Conservation (phyloP, 2,113 vertebrate species). For the Engystomops pustulosus region DNA sequence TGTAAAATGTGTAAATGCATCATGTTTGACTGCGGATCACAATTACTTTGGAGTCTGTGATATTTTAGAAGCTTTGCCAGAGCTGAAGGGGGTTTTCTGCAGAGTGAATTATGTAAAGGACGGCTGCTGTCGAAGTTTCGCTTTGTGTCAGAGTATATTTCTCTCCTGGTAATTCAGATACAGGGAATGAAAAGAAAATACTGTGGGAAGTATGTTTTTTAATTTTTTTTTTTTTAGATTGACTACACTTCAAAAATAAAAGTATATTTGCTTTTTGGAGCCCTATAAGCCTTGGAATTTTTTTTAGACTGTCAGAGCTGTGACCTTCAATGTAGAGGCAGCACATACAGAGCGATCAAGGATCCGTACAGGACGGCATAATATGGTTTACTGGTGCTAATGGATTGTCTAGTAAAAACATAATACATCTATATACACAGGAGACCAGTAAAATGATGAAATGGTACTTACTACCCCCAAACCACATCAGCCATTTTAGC, state of each 20-base stretch:
- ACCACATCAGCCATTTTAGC: too few relatives aligned
- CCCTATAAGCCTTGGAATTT: background rate
- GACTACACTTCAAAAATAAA: background rate
- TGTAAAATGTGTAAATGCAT: constrained; percentile 1
- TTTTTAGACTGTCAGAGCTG: too few relatives aligned
- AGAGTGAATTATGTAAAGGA: constrained; percentile 16
- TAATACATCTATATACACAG: too few relatives aligned
- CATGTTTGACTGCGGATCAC: constrained; percentile 1
- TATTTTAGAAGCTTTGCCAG: constrained; percentile 16
- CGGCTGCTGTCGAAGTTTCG: background rate
- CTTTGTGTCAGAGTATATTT: background rate
- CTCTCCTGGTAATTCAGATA: background rate
- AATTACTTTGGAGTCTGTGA: constrained; percentile 3
- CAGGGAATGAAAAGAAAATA: background rate
- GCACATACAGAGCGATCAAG: too few relatives aligned
- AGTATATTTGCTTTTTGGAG: background rate
- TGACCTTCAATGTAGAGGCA: too few relatives aligned
- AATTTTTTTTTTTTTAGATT: background rate
- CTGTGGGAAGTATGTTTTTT: background rate
- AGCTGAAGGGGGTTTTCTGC: constrained; percentile 12
- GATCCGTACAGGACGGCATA: too few relatives aligned
- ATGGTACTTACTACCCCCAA: too few relatives aligned
- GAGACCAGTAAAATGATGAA: too few relatives aligned
- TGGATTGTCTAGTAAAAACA: too few relatives aligned
- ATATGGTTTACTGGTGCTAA: too few relatives aligned